Evolutionary conservation across 2,797 vertebrate genomes (phyloP).

Genomic region (Girardinus metallicus): DNA sequence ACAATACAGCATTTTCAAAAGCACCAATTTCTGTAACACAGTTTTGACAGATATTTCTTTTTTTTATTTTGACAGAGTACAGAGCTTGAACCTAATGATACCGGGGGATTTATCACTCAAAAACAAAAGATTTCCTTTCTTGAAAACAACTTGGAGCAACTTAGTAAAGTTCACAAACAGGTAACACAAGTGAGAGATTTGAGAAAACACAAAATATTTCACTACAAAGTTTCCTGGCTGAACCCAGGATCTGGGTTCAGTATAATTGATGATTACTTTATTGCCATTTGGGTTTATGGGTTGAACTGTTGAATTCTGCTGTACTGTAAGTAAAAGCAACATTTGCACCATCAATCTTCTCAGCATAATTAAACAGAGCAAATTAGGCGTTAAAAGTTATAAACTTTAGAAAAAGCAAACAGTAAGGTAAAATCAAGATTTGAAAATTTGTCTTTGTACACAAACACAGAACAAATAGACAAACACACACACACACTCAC

Average conservation of each 20-base stretch:
- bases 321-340: slow-evolving; percentile 36
- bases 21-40: neutral
- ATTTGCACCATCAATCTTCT: slow-evolving; percentile 49
- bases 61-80: slow-evolving; percentile 80
- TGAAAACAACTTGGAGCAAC: slow-evolving; percentile 97
- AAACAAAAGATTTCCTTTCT: slow-evolving; percentile 99
- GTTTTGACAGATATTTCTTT: slow-evolving; percentile 11
- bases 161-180: slow-evolving; percentile 98
- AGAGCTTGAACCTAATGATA: slow-evolving; percentile 89
- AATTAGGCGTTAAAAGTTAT: slow-evolving; percentile 17
- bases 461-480: slow-evolving; percentile 11
- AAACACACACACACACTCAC: neutral
- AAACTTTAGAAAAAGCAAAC: slow-evolving; percentile 27
- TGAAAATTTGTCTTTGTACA: slow-evolving; percentile 12
- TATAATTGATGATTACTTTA: neutral
- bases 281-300: neutral
- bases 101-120: slow-evolving; percentile 91
- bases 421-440: slow-evolving; percentile 27
- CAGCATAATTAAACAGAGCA: slow-evolving; percentile 39
- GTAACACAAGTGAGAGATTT: slow-evolving; percentile 63
- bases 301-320: slow-evolving; percentile 30
- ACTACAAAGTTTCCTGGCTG: neutral
- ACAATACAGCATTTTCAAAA: neutral
- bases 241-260: neutral
- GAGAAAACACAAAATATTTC: slow-evolving; percentile 12